Evolutionary conservation across 2,113 vertebrate genomes (phyloP).

Genomic region (Recurvirostra avosetta): DNA sequence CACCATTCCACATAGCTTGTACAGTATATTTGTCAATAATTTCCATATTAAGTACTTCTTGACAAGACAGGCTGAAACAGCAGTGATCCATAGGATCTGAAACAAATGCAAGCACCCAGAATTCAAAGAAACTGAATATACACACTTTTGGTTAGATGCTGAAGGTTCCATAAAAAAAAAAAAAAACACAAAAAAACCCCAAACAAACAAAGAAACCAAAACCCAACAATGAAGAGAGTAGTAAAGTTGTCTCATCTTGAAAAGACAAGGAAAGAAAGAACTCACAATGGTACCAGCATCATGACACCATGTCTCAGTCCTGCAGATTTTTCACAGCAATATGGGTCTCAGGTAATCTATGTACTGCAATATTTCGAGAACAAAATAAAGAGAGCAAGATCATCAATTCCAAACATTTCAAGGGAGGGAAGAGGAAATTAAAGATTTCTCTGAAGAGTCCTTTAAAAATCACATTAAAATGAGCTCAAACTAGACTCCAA

Average conservation of each 20-base stretch:
- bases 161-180: not conserved
- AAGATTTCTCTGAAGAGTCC: not conserved
- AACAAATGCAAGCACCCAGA: not conserved
- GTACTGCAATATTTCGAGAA: not conserved
- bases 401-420: not conserved
- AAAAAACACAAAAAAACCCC: not conserved
- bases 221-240: not conserved
- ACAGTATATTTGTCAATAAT: slow-evolving; percentile 29
- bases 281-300: not conserved
- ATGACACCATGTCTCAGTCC: not conserved
- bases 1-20: not conserved
- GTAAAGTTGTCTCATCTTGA: not conserved
- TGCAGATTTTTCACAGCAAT: slow-evolving; percentile 28
- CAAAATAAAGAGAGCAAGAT: not conserved
- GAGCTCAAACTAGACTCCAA: not conserved
- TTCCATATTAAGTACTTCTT: slow-evolving; percentile 31
- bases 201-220: not conserved
- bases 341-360: not conserved
- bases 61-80: slow-evolving; percentile 4
- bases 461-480: not conserved
- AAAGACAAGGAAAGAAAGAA: not conserved
- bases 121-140: not conserved
- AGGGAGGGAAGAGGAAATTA: not conserved
- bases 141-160: not conserved
- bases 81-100: not conserved